Evolutionary conservation across 2,888 invertebrate genomes (phyloP).

Genomic region (Thera britannica): DNA sequence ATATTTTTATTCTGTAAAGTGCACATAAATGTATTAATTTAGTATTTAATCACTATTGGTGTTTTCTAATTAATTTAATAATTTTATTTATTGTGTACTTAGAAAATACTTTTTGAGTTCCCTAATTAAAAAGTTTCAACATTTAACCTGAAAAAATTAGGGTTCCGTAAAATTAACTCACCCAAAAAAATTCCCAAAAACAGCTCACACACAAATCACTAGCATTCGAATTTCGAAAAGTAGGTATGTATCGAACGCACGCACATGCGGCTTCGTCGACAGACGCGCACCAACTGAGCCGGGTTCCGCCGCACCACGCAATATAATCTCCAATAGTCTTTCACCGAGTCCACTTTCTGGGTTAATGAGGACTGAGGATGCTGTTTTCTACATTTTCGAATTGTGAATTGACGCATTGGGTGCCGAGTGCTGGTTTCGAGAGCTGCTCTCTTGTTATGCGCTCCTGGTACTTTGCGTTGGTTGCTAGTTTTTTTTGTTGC

Average conservation of each 20-base stretch:
- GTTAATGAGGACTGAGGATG: conserved; percentile 78
- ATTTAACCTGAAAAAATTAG: conserved; percentile 1
- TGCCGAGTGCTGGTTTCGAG: conserved; percentile 54
- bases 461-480: conserved; percentile 57
- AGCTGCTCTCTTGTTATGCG: conserved; percentile 63
- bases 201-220: conserved; percentile 54
- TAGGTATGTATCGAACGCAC: conserved; percentile 45
- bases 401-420: conserved; percentile 68
- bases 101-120: neutral
- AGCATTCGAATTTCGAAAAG: conserved; percentile 30
- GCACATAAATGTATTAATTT: too few relatives aligned
- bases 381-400: conserved; percentile 82
- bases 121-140: neutral
- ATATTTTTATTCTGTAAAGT: too few relatives aligned
- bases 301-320: conserved; percentile 53
- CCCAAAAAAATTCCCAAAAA: conserved; percentile 60
- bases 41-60: too few relatives aligned
- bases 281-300: conserved; percentile 61
- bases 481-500: conserved; percentile 33
- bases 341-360: conserved; percentile 80
- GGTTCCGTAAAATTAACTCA: conserved; percentile 48
- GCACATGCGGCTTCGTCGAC: conserved; percentile 57
- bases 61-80: too few relatives aligned
- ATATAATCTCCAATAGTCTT: conserved; percentile 80
- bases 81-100: too few relatives aligned